Evolutionary conservation across 2,113 vertebrate species (phyloP).

Genomic region (Numenius arquata): DNA sequence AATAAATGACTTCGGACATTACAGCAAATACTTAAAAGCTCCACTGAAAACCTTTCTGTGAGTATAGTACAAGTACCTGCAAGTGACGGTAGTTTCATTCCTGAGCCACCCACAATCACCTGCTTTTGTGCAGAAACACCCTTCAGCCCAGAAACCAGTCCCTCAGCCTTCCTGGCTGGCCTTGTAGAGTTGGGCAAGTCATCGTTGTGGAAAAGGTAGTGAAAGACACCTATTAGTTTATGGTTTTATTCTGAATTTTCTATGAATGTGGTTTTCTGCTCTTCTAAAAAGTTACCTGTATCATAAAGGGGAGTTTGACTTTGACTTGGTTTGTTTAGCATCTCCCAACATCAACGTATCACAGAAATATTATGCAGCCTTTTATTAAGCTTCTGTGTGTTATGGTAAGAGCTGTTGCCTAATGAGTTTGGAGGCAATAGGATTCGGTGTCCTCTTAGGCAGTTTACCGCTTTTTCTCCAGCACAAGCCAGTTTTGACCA

Average conservation of each 20-base stretch:
- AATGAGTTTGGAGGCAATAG: neutral
- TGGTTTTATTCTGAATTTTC: neutral
- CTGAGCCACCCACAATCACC: neutral
- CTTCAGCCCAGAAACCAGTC: neutral
- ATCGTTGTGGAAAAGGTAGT: neutral
- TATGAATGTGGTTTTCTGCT: neutral
- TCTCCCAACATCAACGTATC: neutral
- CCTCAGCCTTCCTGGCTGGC: neutral
- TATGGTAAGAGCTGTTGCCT: neutral
- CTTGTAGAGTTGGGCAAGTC: neutral
- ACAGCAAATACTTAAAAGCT: constrained; percentile 33
- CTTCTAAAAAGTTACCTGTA: neutral
- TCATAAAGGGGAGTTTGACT: neutral
- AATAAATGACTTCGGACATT: constrained; percentile 61
- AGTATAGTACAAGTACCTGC: neutral
- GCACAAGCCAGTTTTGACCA: neutral
- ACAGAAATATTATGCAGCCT: neutral
- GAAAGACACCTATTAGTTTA: neutral
- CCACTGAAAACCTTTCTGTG: constrained; percentile 23
- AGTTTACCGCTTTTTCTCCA: neutral
- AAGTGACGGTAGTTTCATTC: neutral
- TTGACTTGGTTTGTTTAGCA: neutral
- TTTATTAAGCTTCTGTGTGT: neutral
- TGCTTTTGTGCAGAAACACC: neutral
- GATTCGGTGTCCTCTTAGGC: neutral